Conservation (phyloP, 2,113 vertebrate species). For the Callopanchax toddi region DNA sequence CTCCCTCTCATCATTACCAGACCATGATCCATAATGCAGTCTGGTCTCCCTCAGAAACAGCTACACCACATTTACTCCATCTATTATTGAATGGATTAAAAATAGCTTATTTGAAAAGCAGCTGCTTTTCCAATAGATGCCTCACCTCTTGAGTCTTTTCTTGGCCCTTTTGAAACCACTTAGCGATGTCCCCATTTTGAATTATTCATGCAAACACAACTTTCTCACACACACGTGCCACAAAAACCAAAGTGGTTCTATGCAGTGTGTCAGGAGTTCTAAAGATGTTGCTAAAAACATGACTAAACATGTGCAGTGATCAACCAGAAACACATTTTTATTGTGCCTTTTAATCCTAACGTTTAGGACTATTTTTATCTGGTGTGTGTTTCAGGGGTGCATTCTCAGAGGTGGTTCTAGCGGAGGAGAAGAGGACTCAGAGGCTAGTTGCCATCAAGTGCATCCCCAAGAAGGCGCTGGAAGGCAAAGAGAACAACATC, state of each 20-base stretch:
- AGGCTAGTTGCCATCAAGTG: constrained; percentile 97
- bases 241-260: constrained; percentile 19
- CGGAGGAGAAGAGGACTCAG: constrained; percentile 90
- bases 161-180: constrained; percentile 31
- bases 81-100: constrained; percentile 66
- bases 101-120: constrained; percentile 39
- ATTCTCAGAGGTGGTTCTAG: constrained; percentile 97
- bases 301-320: background rate
- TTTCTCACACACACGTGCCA: constrained; percentile 3
- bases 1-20: constrained; percentile 56
- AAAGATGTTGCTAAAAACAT: background rate
- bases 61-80: constrained; percentile 58
- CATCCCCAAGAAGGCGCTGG: constrained; percentile 94
- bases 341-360: too few species aligned
- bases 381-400: constrained; percentile 83
- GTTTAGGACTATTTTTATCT: background rate
- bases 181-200: constrained; percentile 55
- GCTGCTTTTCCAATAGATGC: constrained; percentile 32
- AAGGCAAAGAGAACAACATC: constrained; percentile 96
- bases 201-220: constrained; percentile 60
- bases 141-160: constrained; percentile 26
- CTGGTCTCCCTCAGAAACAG: constrained; percentile 49
- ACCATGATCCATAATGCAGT: constrained; percentile 69
- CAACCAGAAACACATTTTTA: too few species aligned
- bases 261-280: constrained; percentile 4